A percentile compares a stretch with the other conserved stretches of the same genome.
These are phyloP conservation scores for Trichonephila clavipes DNA, from an alignment of 1,140 invertebrate species.

Conservation along the genomic window DNA sequence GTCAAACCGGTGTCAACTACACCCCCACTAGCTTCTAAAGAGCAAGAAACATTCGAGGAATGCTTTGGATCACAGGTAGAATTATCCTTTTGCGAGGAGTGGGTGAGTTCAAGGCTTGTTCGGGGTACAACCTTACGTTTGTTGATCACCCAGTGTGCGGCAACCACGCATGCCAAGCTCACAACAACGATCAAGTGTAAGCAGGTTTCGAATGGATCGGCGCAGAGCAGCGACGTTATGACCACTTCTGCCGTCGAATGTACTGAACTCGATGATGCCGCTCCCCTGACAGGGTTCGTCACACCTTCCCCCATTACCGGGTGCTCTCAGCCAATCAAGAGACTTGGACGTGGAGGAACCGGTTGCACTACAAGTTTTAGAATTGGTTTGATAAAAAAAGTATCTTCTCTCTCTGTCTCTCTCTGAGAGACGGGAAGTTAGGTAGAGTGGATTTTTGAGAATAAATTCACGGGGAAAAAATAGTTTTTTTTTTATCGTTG, in stretches of 20 bases:
- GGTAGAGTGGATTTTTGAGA: conserved; percentile 19
- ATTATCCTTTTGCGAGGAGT: not conserved
- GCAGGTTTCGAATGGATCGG: not conserved
- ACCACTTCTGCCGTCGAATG: conserved; percentile 38
- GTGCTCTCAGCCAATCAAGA: conserved; percentile 59
- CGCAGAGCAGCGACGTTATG: conserved; percentile 32
- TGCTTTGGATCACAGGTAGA: not conserved
- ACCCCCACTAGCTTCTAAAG: conserved; percentile 15
- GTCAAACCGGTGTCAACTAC: conserved; percentile 39
- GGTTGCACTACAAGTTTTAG: conserved; percentile 55
- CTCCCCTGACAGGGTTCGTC: conserved; percentile 70
- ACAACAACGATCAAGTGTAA: not conserved
- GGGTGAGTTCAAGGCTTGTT: not conserved
- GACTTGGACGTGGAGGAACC: conserved; percentile 59
- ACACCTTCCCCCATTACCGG: conserved; percentile 76
- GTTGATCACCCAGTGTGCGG: not conserved
- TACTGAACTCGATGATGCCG: conserved; percentile 63
- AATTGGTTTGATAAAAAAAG: conserved; percentile 8
- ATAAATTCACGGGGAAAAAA: not conserved
- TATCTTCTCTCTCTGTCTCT: conserved; percentile 8
- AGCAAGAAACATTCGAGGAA: not conserved
- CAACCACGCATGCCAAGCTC: not conserved
- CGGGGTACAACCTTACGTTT: not conserved
- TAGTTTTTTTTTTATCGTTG: not conserved
- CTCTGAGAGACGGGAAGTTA: conserved; percentile 29